These are phyloP conservation scores for Cryptus armator DNA, from an alignment of 2,888 invertebrate species.

Conservation along the genomic window DNA sequence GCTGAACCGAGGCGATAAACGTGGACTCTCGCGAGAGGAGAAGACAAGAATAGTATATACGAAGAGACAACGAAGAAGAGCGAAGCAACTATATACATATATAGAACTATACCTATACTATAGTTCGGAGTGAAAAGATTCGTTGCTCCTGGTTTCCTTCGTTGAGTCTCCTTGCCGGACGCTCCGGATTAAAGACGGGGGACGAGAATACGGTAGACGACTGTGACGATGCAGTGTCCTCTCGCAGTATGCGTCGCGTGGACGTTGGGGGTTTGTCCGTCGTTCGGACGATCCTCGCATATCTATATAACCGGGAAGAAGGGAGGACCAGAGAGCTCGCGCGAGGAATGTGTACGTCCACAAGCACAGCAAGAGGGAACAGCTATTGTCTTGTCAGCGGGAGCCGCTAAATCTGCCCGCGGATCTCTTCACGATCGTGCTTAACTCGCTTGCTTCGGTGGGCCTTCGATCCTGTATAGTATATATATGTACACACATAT, in stretches of 20 bases:
- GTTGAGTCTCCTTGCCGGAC: background rate
- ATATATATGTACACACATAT: background rate
- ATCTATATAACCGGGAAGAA: constrained; percentile 9
- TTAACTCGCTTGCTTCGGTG: constrained; percentile 49
- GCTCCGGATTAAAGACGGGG: constrained; percentile 14
- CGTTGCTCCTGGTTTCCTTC: constrained; percentile 21
- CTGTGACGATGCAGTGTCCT: constrained; percentile 5
- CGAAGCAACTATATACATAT: constrained; percentile 39
- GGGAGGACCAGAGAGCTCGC: constrained; percentile 53
- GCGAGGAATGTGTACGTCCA: constrained; percentile 77
- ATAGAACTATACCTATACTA: background rate
- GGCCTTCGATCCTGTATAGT: constrained; percentile 36
- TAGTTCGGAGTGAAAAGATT: constrained; percentile 6
- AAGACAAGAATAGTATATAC: constrained; percentile 56
- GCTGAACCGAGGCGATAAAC: constrained; percentile 73
- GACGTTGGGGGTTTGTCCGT: constrained; percentile 20
- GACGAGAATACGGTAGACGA: constrained; percentile 1
- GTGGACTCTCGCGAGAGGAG: constrained; percentile 53
- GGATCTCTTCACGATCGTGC: constrained; percentile 82
- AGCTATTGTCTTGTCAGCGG: constrained; percentile 84
- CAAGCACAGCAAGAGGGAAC: constrained; percentile 80
- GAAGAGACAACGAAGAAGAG: constrained; percentile 60
- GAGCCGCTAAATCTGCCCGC: constrained; percentile 83
- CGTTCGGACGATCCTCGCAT: constrained; percentile 39
- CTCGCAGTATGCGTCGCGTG: background rate